A percentile compares a stretch with the other conserved stretches of the same genome.
Conservation (phyloP, 2,888 invertebrate genomes). For the Lasioglossum vierecki region DNA sequence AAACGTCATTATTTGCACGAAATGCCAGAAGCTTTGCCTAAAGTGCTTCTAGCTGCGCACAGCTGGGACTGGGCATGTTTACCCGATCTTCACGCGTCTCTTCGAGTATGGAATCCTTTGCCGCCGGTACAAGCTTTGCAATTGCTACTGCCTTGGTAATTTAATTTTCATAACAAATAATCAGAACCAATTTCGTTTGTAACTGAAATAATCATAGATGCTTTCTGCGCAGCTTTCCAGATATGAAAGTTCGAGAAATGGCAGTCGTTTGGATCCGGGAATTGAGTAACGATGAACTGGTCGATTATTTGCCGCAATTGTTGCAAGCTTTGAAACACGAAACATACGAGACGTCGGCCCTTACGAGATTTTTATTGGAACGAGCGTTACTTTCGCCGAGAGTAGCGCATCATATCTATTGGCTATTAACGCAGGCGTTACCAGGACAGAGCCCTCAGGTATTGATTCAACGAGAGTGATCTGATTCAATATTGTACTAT, state of each 20-base stretch:
- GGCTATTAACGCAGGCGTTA: constrained; percentile 94
- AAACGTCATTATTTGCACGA: constrained; percentile 95
- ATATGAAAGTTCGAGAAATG: constrained; percentile 92
- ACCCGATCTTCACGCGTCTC: constrained; percentile 93
- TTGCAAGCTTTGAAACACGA: constrained; percentile 96
- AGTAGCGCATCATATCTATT: constrained; percentile 97
- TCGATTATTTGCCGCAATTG: constrained; percentile 96
- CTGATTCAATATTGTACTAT: constrained; percentile 7
- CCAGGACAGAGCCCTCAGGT: constrained; percentile 93
- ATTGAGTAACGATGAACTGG: constrained; percentile 94
- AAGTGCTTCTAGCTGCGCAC: constrained; percentile 93
- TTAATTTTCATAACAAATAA: constrained; percentile 39
- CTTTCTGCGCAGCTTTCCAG: constrained; percentile 90
- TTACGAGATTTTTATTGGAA: constrained; percentile 92
- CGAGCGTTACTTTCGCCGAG: constrained; percentile 94
- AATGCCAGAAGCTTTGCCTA: constrained; percentile 93
- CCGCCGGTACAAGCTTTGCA: constrained; percentile 96
- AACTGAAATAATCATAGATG: constrained; percentile 20
- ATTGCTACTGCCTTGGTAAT: constrained; percentile 94
- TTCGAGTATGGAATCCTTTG: constrained; percentile 94
- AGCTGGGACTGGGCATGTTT: constrained; percentile 96
- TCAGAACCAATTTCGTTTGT: constrained; percentile 12
- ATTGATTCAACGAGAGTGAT: constrained; percentile 68
- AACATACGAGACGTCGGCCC: constrained; percentile 94
- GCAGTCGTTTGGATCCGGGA: constrained; percentile 93